Conservation (phyloP, 1,140 invertebrate genomes). For the Drosophila nigromelanica region DNA sequence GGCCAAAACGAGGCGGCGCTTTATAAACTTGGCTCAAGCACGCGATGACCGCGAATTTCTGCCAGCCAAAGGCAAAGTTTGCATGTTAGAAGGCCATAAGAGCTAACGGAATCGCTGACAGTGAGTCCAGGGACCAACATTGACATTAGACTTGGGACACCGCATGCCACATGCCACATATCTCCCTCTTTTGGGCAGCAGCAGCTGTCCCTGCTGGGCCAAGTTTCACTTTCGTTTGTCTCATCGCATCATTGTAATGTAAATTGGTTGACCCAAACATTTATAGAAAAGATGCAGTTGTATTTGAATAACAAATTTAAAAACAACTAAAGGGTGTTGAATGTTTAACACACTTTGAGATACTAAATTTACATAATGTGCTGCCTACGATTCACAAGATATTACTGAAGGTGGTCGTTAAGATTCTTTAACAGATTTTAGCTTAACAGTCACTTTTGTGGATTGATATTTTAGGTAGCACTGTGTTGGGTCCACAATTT, state of each 20-base stretch:
- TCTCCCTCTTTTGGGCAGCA: neutral
- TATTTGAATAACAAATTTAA: neutral
- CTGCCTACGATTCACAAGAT: too few species aligned
- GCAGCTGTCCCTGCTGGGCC: slow-evolving; percentile 14
- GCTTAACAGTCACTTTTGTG: neutral
- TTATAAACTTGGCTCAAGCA: slow-evolving; percentile 60
- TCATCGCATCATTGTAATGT: neutral
- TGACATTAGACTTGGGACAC: slow-evolving; percentile 48
- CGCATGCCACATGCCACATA: slow-evolving; percentile 18
- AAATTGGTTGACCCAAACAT: neutral
- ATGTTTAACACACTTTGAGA: too few species aligned
- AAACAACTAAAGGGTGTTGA: too few species aligned
- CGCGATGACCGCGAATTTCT: slow-evolving; percentile 69
- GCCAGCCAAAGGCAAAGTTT: slow-evolving; percentile 52
- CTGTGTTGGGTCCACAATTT: neutral
- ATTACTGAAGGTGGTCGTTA: too few species aligned
- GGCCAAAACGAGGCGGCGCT: slow-evolving; percentile 29
- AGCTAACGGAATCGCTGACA: slow-evolving; percentile 24
- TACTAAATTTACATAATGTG: too few species aligned
- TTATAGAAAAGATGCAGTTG: neutral
- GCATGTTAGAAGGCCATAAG: slow-evolving; percentile 71
- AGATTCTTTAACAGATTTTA: too few species aligned
- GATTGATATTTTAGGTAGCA: neutral
- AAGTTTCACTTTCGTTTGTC: slow-evolving; percentile 9
- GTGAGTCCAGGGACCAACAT: slow-evolving; percentile 21